These are phyloP conservation scores for Carassius auratus DNA, from an alignment of 2,113 vertebrate species.

Conservation along the genomic window DNA sequence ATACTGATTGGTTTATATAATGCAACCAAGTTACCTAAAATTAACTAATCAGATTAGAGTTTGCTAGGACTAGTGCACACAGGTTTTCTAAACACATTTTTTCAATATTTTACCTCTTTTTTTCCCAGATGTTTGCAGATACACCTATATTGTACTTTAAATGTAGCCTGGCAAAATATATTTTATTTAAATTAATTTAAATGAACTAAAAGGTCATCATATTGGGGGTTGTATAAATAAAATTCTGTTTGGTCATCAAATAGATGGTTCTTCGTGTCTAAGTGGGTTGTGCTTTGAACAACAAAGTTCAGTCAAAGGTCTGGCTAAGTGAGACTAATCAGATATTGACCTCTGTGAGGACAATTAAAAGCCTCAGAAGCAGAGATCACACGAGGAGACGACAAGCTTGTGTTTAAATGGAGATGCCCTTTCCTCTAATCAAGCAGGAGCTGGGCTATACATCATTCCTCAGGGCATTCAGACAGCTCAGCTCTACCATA, in stretches of 20 bases:
- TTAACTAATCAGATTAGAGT: no score
- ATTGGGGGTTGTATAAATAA: neutral
- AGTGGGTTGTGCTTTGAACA: neutral
- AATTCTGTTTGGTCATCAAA: neutral
- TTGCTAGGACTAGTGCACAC: no score
- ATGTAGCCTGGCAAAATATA: neutral
- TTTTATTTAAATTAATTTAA: neutral
- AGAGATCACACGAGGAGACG: constrained; percentile 1
- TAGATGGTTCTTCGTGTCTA: neutral
- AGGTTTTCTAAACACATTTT: no score
- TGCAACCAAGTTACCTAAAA: no score
- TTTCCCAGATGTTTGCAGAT: no score
- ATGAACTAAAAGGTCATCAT: neutral
- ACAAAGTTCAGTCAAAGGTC: constrained; percentile 8
- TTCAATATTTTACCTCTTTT: no score
- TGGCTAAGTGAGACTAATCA: neutral
- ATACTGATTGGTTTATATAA: neutral
- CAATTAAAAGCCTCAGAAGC: constrained; percentile 17
- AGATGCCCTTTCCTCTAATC: constrained; percentile 15
- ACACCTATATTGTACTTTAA: neutral
- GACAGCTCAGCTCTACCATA: constrained; percentile 20
- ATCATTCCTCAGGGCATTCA: constrained; percentile 20
- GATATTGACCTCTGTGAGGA: neutral
- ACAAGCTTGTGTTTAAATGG: constrained; percentile 3
- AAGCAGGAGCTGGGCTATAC: neutral